These are phyloP conservation scores for Drosophila busckii DNA, from an alignment of 1,140 invertebrate species.

Conservation along the genomic window DNA sequence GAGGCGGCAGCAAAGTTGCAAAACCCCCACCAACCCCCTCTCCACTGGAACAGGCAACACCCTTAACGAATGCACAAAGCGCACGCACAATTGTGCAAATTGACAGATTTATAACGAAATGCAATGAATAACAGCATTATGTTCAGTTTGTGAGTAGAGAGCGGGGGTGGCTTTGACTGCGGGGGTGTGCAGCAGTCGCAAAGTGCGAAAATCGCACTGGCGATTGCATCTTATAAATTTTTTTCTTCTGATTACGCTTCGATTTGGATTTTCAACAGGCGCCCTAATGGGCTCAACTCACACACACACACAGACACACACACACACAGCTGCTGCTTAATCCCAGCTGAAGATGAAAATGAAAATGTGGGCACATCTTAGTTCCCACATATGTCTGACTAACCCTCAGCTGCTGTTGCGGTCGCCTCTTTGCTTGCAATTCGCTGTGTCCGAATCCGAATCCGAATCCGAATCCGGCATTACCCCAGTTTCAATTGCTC, in stretches of 20 bases:
- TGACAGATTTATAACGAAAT: conserved; percentile 75
- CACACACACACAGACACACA: conserved; percentile 4
- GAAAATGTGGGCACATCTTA: conserved; percentile 63
- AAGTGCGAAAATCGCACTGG: conserved; percentile 2
- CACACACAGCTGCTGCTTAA: conserved; percentile 20
- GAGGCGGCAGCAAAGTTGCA: not conserved
- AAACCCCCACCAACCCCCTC: too few relatives aligned
- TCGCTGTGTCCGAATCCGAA: conserved; percentile 7
- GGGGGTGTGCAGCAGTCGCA: too few relatives aligned
- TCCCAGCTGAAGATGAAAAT: conserved; percentile 48
- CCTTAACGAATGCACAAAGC: conserved; percentile 33
- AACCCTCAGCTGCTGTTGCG: too few relatives aligned
- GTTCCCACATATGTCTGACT: conserved; percentile 20
- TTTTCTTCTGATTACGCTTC: conserved; percentile 28
- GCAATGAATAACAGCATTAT: conserved; percentile 70
- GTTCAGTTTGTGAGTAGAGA: conserved; percentile 16
- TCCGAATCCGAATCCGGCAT: conserved; percentile 35
- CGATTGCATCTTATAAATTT: conserved; percentile 45
- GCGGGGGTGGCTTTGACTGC: too few relatives aligned
- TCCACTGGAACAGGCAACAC: conserved; percentile 9
- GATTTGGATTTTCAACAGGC: conserved; percentile 49
- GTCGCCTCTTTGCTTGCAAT: conserved; percentile 26
- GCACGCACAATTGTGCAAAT: conserved; percentile 74
- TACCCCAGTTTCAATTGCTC: conserved; percentile 55
- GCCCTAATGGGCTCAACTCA: conserved; percentile 47